Evolutionary conservation across 2,888 invertebrate species (phyloP), one percentile per base, ranked within the genome.

Genomic region (Tipula helvola): DNA sequence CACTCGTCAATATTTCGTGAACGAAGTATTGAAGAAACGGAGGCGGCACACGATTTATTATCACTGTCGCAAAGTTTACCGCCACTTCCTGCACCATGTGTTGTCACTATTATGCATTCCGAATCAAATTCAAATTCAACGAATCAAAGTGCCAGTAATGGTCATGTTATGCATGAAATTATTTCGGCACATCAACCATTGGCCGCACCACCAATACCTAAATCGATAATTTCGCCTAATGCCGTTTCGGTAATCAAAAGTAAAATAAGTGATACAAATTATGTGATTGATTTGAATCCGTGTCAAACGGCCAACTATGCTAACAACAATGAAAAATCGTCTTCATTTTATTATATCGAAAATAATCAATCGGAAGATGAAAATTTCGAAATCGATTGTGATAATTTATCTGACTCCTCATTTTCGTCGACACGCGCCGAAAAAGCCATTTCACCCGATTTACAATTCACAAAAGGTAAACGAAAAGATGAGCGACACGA

Each of bases 21-120:
- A 89, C 93, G 95, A 86, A 94, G 95, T 89, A 94, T 95, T 39
- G 97, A 96, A 89, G 97, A 97, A 91, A 97, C 96, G 10, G 97
- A 97, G 92, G 97, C 97, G 44, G 97, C 97, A 0, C 97, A 96
- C 90, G 97, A 96, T 90, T 92, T 95, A 88, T 92, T 96, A 41
- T 96, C 95, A 85, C 92, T 96, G 47, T 95, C 96, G 2, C 95
- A 96, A 89, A 95, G 96, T 88, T 91, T 96, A 89, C 96, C 96
- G 13, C 96, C 95, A 16, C 92, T 95, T 88, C 95, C 95, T 86
- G 94, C 94, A 5, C 96, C 95, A 42, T 93, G 95, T 88, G 93
- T 95, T 28, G 94, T 95, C 41, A 93, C 94, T 87, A 94, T 94
- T 71, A 93, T 94, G 87, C 93, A 94, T 86, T 91, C 91, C 86